These are phyloP conservation scores for Zoroaster sp. DNA, from an alignment of 53 echinoderm and acorn worm genomes.

Conservation along the genomic window DNA sequence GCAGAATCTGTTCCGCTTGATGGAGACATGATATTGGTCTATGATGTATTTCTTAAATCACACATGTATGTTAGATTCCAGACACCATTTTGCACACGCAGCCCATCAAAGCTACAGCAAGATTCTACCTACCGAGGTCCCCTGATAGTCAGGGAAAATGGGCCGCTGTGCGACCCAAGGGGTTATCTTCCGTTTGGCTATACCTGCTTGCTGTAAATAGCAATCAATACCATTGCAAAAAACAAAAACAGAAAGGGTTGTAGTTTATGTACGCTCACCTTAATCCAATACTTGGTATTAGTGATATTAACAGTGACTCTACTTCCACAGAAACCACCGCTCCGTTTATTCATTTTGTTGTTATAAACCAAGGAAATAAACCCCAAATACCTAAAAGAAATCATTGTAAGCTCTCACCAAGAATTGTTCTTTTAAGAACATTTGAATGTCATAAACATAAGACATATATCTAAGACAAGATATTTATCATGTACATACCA, in stretches of 20 bases:
- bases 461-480: too few relatives aligned
- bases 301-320: too few relatives aligned
- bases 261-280: too few relatives aligned
- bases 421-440: too few relatives aligned
- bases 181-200: slow-evolving; percentile 52
- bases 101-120: not conserved
- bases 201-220: slow-evolving; percentile 5
- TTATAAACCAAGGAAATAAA: too few relatives aligned
- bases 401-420: too few relatives aligned
- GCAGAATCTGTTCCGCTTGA: not conserved
- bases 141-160: slow-evolving; percentile 30
- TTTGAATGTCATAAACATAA: too few relatives aligned
- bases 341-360: too few relatives aligned
- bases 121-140: slow-evolving; percentile 29
- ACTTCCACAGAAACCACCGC: too few relatives aligned
- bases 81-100: not conserved
- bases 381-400: too few relatives aligned
- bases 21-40: not conserved
- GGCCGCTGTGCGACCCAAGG: slow-evolving; percentile 41
- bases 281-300: too few relatives aligned
- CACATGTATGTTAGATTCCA: not conserved
- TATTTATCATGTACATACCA: too few relatives aligned
- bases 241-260: not conserved
- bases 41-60: not conserved
- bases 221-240: not conserved